Percentiles rank a stretch among this genome's conserved stretches.
Evolutionary conservation across 2,888 invertebrate genomes (phyloP).

Genomic region (Leptarthrus brevirostris): DNA sequence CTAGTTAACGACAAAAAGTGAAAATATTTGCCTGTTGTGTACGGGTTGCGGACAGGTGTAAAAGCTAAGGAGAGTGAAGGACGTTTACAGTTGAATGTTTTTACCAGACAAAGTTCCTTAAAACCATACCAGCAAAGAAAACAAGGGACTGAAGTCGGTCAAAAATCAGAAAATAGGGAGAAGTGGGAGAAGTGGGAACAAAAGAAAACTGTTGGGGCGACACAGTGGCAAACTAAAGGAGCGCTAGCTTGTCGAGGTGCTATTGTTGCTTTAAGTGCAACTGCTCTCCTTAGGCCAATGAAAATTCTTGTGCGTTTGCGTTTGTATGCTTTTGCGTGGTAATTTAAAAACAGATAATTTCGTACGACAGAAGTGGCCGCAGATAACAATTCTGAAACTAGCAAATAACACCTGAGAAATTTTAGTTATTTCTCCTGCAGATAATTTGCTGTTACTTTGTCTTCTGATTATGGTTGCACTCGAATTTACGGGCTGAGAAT

Average conservation of each 20-base stretch:
- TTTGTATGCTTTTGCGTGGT: neutral
- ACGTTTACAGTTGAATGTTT: neutral
- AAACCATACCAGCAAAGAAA: no score
- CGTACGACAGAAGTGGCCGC: neutral
- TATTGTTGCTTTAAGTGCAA: neutral
- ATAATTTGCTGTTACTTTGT: neutral
- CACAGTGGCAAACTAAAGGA: neutral
- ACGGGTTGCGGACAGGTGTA: neutral
- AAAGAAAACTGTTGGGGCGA: neutral
- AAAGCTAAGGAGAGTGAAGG: neutral
- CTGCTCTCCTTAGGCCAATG: neutral
- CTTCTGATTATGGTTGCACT: conserved; percentile 5
- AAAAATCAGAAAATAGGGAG: neutral
- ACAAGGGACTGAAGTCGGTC: neutral
- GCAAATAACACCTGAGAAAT: neutral
- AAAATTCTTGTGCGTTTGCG: conserved; percentile 38
- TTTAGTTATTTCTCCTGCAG: conserved; percentile 9
- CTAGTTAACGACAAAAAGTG: no score
- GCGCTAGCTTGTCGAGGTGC: neutral
- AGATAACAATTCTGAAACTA: neutral
- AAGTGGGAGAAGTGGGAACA: neutral
- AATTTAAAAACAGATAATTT: neutral
- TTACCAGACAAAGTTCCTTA: no score
- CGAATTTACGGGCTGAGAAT: neutral
- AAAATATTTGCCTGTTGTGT: no score